Conservation (phyloP, 2,888 invertebrate genomes). For the Ophion obscuratus region DNA sequence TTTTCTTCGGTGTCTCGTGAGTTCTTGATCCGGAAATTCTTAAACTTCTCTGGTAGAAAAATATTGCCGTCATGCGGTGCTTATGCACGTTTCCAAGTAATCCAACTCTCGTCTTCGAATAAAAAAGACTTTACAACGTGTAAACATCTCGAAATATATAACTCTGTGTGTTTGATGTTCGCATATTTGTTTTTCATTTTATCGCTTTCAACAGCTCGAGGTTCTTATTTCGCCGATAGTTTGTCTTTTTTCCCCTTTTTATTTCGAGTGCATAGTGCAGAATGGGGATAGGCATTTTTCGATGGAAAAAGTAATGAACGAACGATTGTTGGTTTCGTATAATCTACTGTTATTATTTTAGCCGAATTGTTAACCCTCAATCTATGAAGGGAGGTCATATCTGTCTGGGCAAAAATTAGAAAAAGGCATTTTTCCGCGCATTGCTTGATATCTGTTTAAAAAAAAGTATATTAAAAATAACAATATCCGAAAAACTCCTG, state of each 20-base stretch:
- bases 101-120: slow-evolving; percentile 33
- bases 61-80: slow-evolving; percentile 48
- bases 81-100: slow-evolving; percentile 32
- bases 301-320: background rate
- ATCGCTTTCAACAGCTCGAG: background rate
- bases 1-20: slow-evolving; percentile 13
- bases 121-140: slow-evolving; percentile 26
- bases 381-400: no score
- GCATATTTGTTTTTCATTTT: slow-evolving; percentile 7
- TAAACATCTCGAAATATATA: slow-evolving; percentile 14
- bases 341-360: background rate
- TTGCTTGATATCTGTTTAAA: no score
- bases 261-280: background rate
- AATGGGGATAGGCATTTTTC: background rate
- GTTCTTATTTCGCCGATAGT: background rate
- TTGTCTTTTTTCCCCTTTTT: background rate
- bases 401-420: no score
- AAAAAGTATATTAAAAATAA: no score
- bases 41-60: slow-evolving; percentile 42
- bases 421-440: no score
- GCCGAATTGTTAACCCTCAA: no score
- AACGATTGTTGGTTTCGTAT: background rate
- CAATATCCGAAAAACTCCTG: no score
- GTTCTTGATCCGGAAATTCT: slow-evolving; percentile 48
- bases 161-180: background rate